A percentile compares a stretch with the other conserved stretches of the same genome.
Evolutionary conservation across 2,888 invertebrate species (phyloP).

Genomic region (Atrina japonica): DNA sequence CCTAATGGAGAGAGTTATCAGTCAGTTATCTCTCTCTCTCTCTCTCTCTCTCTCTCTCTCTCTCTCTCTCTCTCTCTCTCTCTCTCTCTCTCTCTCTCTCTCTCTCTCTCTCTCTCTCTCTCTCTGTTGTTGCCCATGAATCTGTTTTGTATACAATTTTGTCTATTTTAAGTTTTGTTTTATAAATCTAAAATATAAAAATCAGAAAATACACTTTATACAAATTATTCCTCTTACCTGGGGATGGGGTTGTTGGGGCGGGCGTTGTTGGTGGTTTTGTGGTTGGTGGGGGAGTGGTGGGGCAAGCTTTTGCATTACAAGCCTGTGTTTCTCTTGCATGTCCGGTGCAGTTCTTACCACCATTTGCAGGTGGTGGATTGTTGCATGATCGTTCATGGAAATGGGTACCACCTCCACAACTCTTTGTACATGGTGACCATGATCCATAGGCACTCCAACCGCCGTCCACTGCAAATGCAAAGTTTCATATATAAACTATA

Average conservation of each 20-base stretch:
- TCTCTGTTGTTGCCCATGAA: too few relatives aligned
- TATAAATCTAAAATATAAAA: too few relatives aligned
- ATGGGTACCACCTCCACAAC: conserved; percentile 68
- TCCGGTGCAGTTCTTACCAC: conserved; percentile 63
- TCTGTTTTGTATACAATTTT: too few relatives aligned
- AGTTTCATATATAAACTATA: too few relatives aligned
- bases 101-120: too few relatives aligned
- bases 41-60: too few relatives aligned
- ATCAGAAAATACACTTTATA: too few relatives aligned
- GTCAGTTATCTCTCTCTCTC: too few relatives aligned
- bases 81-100: too few relatives aligned
- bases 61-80: too few relatives aligned
- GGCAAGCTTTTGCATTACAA: conserved; percentile 61
- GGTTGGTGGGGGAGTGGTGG: conserved; percentile 62
- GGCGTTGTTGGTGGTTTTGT: conserved; percentile 46
- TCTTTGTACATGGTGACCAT: conserved; percentile 65
- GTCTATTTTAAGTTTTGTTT: too few relatives aligned
- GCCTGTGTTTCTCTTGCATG: conserved; percentile 51
- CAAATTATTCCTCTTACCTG: too few relatives aligned
- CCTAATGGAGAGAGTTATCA: background rate
- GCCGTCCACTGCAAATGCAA: conserved; percentile 59
- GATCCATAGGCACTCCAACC: conserved; percentile 67
- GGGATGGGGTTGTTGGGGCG: conserved; percentile 36
- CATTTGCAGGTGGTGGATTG: conserved; percentile 68
- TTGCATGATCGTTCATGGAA: conserved; percentile 65